A percentile compares a stretch with the other conserved stretches of the same genome.
Conservation (phyloP, 1,140 invertebrate genomes). For the Wiebesia pumilae region DNA sequence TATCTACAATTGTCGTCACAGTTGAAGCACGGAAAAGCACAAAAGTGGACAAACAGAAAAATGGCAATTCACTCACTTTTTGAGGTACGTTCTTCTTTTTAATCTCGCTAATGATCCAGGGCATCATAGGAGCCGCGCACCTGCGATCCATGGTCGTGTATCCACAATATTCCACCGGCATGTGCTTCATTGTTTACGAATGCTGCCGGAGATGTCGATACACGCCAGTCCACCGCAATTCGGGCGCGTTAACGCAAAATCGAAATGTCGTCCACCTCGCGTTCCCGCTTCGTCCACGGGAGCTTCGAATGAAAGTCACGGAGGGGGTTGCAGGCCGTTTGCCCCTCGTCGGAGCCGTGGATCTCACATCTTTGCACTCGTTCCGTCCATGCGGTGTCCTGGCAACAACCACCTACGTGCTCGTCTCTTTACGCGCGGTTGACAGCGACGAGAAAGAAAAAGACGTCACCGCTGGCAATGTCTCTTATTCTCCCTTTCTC, state of each 20-base stretch:
- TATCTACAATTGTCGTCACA: no score
- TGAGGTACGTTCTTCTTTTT: constrained; percentile 76
- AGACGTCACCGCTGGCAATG: background rate
- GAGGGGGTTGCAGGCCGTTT: background rate
- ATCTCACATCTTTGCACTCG: constrained; percentile 33
- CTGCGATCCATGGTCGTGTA: constrained; percentile 84
- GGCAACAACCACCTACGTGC: background rate
- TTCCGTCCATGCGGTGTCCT: background rate
- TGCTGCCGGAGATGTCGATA: background rate
- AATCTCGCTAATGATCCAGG: constrained; percentile 82
- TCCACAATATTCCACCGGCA: constrained; percentile 82
- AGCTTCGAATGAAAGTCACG: background rate
- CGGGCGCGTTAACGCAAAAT: no score
- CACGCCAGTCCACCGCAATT: background rate
- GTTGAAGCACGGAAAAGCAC: background rate
- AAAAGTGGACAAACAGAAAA: background rate
- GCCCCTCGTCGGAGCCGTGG: background rate
- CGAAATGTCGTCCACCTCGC: no score
- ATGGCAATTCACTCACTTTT: constrained; percentile 66
- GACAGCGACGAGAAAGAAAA: background rate
- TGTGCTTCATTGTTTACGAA: constrained; percentile 78
- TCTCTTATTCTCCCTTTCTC: background rate
- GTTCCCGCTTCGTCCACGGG: background rate
- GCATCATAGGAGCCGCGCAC: constrained; percentile 85
- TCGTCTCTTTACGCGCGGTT: no score